phyloP scores from a whole-genome alignment of 2,888 invertebrate species.

The Acrobasis consociella region DNA sequence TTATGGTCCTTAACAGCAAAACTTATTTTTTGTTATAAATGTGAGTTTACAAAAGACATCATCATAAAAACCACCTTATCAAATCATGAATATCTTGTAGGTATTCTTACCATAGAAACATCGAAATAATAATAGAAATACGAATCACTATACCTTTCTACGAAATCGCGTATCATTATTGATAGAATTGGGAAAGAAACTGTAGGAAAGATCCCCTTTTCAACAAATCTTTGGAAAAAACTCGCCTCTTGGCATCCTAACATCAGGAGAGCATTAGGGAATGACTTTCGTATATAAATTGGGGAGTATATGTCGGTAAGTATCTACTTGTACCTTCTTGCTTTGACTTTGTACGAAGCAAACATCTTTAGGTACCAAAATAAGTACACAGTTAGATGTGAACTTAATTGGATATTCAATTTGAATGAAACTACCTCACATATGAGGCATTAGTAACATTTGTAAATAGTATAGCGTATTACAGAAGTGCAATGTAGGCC shows the following conservation, averaged over 20 bases:
- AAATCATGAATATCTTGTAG: not conserved
- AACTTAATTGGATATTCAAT: too few relatives aligned
- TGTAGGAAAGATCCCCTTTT: conserved; percentile 12
- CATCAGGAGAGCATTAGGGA: conserved; percentile 22
- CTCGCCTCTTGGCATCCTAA: conserved; percentile 12
- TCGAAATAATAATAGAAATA: not conserved
- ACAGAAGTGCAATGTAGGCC: too few relatives aligned
- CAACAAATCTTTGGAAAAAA: conserved; percentile 12
- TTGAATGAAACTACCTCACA: too few relatives aligned
- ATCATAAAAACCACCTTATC: not conserved
- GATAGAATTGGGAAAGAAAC: conserved; percentile 3
- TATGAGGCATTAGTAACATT: too few relatives aligned
- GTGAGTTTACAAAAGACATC: too few relatives aligned
- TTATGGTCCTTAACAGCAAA: too few relatives aligned
- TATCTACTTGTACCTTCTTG: too few relatives aligned
- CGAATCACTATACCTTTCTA: not conserved
- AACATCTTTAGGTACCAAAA: too few relatives aligned
- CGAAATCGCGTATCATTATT: conserved; percentile 6
- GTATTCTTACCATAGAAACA: not conserved
- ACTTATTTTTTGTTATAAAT: too few relatives aligned
- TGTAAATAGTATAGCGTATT: too few relatives aligned
- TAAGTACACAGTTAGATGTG: too few relatives aligned
- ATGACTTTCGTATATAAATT: conserved; percentile 20
- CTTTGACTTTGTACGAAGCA: too few relatives aligned
- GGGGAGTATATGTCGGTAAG: not conserved